Evolutionary conservation across 2,797 vertebrate species (phyloP).

Genomic region (Clarias fuscus): DNA sequence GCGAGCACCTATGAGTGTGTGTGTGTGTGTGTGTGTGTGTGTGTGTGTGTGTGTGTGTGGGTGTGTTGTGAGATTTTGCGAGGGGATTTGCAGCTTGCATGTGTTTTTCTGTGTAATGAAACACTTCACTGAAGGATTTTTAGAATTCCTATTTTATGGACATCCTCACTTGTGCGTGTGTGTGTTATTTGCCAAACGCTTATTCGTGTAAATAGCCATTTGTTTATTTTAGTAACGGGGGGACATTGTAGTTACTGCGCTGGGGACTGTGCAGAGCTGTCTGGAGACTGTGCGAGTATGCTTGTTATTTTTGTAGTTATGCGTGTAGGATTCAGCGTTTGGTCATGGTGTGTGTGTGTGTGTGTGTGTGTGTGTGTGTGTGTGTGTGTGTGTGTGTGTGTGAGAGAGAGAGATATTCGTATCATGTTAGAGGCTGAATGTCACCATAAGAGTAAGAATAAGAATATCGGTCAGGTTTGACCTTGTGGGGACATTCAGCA

Average conservation of each 20-base stretch:
- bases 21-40: slow-evolving; percentile 32
- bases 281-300: neutral
- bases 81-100: slow-evolving; percentile 13
- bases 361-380: slow-evolving; percentile 1
- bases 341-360: neutral
- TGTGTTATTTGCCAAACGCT: neutral
- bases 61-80: slow-evolving; percentile 26
- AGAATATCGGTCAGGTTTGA: neutral
- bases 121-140: slow-evolving; percentile 31
- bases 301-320: neutral
- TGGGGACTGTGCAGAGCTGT: neutral
- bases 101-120: slow-evolving; percentile 44
- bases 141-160: neutral
- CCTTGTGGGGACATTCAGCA: neutral
- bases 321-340: neutral
- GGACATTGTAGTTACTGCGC: too few relatives aligned
- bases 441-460: neutral
- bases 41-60: slow-evolving; percentile 26
- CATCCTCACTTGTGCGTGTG: neutral
- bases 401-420: neutral
- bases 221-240: slow-evolving; percentile 7
- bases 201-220: neutral
- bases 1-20: neutral
- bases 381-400: neutral
- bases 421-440: neutral